phyloP scores from a whole-genome alignment of 2,797 vertebrate genomes.

The Pteronotus mesoamericanus region DNA sequence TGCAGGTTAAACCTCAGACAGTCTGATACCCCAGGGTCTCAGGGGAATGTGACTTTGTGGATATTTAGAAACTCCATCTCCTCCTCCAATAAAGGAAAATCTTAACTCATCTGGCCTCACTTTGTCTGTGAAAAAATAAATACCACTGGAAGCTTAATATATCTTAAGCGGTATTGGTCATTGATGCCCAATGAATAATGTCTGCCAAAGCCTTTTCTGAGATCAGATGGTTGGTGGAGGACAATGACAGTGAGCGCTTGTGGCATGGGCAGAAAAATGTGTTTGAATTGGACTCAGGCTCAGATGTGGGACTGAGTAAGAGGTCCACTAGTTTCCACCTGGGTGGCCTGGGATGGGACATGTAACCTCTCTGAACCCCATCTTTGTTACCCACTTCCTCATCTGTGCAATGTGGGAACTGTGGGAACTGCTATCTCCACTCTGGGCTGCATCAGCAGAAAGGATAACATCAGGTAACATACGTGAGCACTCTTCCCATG shows the following conservation, averaged over 20 bases:
- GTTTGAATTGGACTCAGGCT: neutral
- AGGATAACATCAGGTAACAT: neutral
- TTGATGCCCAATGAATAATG: accelerated
- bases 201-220: neutral
- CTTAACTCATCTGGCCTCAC: neutral
- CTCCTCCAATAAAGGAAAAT: neutral
- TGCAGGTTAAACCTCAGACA: neutral
- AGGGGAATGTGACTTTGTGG: neutral
- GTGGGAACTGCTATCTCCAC: neutral
- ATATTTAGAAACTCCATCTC: neutral
- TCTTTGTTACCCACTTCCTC: neutral
- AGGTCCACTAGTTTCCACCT: neutral
- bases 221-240: neutral
- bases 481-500: accelerated
- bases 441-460: neutral
- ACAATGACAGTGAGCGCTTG: neutral
- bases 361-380: neutral
- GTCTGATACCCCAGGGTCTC: neutral
- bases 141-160: neutral
- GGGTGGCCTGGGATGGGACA: neutral
- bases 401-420: neutral
- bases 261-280: no score
- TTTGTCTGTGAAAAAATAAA: neutral
- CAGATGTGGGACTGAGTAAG: neutral
- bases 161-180: neutral